Conservation (phyloP, 37 sponge, comb jelly and placozoan species). For the Theonella swinhoei region DNA sequence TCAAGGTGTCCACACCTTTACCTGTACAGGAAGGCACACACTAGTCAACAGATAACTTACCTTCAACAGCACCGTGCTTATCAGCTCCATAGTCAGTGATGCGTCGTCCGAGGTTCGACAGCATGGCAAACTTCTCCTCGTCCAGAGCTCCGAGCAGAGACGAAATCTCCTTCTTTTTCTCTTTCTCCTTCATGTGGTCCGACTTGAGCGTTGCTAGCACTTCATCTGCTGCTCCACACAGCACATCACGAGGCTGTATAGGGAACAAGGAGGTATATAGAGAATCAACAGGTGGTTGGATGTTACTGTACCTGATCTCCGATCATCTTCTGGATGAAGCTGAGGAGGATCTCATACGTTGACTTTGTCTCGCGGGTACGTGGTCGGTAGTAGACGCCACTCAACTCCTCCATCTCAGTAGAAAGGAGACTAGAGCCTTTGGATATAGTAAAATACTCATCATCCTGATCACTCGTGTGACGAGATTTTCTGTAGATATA, state of each 20-base stretch:
- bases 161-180: conserved; percentile 84
- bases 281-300: not conserved
- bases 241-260: conserved; percentile 78
- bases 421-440: conserved; percentile 52
- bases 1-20: not conserved
- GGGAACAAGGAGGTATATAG: not conserved
- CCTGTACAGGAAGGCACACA: not conserved
- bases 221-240: conserved; percentile 98
- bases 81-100: conserved; percentile 94
- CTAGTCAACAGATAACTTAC: not conserved
- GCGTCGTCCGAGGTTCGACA: conserved; percentile 76
- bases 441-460: conserved; percentile 10
- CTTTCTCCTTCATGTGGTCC: conserved; percentile 75
- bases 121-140: conserved; percentile 87
- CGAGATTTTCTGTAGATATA: not conserved
- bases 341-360: conserved; percentile 88
- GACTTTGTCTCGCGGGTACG: conserved; percentile 76
- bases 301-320: conserved; percentile 76
- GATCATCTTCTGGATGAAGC: conserved; percentile 87
- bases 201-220: conserved; percentile 94
- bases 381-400: conserved; percentile 75
- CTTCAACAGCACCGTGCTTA: conserved; percentile 48
- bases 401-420: conserved; percentile 66
- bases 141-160: conserved; percentile 81
- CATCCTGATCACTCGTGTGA: conserved; percentile 7